These are phyloP conservation scores for Jordanella pulchra DNA, from an alignment of 2,797 vertebrate species.

Conservation along the genomic window DNA sequence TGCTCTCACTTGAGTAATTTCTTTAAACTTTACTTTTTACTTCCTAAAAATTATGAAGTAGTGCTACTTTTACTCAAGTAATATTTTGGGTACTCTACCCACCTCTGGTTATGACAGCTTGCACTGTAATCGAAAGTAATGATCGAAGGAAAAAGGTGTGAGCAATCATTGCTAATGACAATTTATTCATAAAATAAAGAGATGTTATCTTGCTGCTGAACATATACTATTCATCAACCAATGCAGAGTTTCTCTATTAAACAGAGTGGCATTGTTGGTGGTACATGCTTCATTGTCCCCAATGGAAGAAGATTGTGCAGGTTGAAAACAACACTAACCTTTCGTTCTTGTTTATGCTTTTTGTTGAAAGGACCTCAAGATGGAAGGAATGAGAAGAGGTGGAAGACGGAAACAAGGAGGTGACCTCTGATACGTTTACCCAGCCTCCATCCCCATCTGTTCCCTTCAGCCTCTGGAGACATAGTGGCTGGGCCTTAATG, in stretches of 20 bases:
- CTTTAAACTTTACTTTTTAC: too few relatives aligned
- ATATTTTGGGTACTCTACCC: too few relatives aligned
- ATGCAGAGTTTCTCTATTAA: slow-evolving; percentile 36
- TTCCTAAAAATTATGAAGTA: too few relatives aligned
- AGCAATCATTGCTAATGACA: not conserved
- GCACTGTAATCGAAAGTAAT: not conserved
- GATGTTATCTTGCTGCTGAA: not conserved
- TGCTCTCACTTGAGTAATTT: too few relatives aligned
- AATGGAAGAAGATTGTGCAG: slow-evolving; percentile 67
- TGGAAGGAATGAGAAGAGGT: slow-evolving; percentile 54
- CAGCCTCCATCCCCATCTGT: slow-evolving; percentile 46
- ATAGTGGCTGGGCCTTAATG: slow-evolving; percentile 74
- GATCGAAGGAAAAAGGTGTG: not conserved
- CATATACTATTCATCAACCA: slow-evolving; percentile 1
- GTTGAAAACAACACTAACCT: slow-evolving; percentile 76
- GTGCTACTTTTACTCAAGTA: too few relatives aligned
- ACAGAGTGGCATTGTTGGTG: slow-evolving; percentile 43
- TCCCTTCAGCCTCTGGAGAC: slow-evolving; percentile 56
- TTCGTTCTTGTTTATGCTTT: slow-evolving; percentile 81
- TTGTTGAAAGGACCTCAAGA: slow-evolving; percentile 69
- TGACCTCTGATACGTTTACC: slow-evolving; percentile 84
- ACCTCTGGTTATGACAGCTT: not conserved
- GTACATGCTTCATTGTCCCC: slow-evolving; percentile 56
- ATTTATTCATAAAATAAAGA: not conserved
- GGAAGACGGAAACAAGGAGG: slow-evolving; percentile 55